A percentile compares a stretch with the other conserved stretches of the same genome.
phyloP scores from a whole-genome alignment of 2,888 invertebrate species.

The Acanthopleura granulata region DNA sequence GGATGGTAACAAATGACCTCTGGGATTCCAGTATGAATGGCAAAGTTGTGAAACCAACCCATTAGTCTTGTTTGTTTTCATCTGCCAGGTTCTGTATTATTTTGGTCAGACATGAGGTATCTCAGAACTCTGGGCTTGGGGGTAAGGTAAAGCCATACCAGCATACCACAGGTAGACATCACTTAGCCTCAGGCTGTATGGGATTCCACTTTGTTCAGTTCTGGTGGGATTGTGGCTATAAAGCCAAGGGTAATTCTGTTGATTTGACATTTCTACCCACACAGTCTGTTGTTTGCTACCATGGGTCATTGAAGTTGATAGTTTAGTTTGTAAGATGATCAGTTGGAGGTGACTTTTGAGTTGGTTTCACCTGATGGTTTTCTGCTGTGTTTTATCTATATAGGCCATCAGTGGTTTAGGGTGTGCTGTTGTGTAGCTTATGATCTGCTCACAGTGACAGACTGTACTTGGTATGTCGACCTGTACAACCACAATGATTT shows the following conservation, averaged over 20 bases:
- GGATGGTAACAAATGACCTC: too few relatives aligned
- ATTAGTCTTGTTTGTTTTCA: too few relatives aligned
- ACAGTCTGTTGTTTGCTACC: neutral
- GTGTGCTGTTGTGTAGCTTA: neutral
- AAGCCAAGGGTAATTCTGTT: slow-evolving; percentile 5
- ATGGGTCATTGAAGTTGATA: neutral
- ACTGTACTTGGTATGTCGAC: too few relatives aligned
- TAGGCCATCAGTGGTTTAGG: slow-evolving; percentile 13
- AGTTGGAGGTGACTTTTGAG: neutral
- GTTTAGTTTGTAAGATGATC: neutral
- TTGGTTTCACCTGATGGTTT: neutral
- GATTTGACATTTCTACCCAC: slow-evolving; percentile 6
- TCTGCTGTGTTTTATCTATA: slow-evolving; percentile 10
- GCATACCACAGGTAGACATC: neutral
- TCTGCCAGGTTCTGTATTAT: too few relatives aligned
- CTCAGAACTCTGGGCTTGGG: too few relatives aligned
- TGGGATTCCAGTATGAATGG: too few relatives aligned
- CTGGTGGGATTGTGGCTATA: neutral
- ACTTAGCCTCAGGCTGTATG: neutral
- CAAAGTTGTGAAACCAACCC: too few relatives aligned
- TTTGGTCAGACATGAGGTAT: too few relatives aligned
- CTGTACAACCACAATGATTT: too few relatives aligned
- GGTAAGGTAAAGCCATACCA: neutral
- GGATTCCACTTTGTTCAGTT: neutral
- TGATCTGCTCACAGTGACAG: neutral